phyloP scores from a whole-genome alignment of 2,113 vertebrate species.

The Melospiza melodia region DNA sequence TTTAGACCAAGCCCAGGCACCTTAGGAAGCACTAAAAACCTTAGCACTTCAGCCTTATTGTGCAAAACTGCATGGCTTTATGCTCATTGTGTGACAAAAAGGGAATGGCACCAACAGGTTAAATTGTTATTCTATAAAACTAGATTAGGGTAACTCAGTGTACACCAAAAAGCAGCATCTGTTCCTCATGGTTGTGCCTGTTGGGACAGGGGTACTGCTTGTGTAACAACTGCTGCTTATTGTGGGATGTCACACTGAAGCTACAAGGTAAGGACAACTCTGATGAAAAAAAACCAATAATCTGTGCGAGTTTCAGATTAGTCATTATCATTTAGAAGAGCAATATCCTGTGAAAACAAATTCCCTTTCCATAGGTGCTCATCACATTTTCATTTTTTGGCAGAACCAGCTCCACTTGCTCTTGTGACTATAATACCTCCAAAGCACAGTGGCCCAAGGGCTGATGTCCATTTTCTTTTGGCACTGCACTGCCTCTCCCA shows the following conservation, averaged over 20 bases:
- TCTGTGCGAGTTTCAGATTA: neutral
- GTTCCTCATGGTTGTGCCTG: neutral
- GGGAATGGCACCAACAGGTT: neutral
- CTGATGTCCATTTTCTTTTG: neutral
- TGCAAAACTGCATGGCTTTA: neutral
- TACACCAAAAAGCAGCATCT: neutral
- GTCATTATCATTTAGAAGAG: neutral
- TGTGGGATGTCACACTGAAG: neutral
- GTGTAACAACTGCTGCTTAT: neutral
- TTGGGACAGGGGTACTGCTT: neutral
- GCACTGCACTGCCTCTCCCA: neutral
- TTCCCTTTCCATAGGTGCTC: neutral
- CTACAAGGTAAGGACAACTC: neutral
- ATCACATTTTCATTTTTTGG: neutral
- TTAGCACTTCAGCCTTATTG: neutral
- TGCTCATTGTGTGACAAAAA: neutral
- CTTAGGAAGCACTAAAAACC: neutral
- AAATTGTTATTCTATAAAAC: neutral
- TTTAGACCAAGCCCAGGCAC: neutral
- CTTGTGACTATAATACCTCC: neutral
- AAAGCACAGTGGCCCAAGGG: accelerated
- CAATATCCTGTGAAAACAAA: neutral
- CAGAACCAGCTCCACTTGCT: neutral
- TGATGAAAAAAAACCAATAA: neutral
- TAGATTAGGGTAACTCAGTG: neutral